phyloP scores from a whole-genome alignment of 2,797 vertebrate genomes.

The Myotis daubentonii region DNA sequence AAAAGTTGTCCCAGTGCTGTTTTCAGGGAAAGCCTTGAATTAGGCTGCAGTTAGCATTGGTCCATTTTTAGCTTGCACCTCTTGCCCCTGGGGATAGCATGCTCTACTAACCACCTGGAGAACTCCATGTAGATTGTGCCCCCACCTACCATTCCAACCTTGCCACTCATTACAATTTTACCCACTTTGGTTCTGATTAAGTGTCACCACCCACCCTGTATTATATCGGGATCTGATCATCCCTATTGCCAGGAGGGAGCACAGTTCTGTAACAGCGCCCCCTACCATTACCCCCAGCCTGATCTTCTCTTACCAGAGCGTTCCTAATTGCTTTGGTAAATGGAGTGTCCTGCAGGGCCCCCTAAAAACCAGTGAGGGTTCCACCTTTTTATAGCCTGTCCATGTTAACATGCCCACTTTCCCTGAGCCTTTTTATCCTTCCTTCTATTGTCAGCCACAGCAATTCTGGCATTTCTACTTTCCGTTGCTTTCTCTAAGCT shows the following conservation, averaged over 20 bases:
- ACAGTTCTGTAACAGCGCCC: neutral
- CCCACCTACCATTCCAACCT: neutral
- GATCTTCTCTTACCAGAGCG: neutral
- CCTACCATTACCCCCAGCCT: neutral
- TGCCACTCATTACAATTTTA: slow-evolving; percentile 45
- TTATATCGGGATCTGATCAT: neutral
- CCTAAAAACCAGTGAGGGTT: neutral
- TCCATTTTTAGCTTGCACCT: neutral
- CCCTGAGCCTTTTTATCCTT: neutral
- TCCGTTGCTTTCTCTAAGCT: slow-evolving; percentile 1
- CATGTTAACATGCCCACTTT: neutral
- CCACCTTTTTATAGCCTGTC: neutral
- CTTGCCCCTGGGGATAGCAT: neutral
- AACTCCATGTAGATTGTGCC: neutral
- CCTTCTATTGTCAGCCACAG: slow-evolving; percentile 21
- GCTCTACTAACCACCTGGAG: neutral
- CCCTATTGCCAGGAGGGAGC: neutral
- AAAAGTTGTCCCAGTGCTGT: neutral
- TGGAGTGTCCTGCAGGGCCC: neutral
- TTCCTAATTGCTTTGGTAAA: neutral
- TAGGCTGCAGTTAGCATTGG: neutral
- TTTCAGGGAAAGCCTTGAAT: neutral
- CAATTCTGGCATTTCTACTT: slow-evolving; percentile 8
- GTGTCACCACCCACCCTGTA: neutral
- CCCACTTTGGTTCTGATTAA: neutral